Evolutionary conservation across 2,113 vertebrate genomes (phyloP).

Genomic region (Calidris pugnax): DNA sequence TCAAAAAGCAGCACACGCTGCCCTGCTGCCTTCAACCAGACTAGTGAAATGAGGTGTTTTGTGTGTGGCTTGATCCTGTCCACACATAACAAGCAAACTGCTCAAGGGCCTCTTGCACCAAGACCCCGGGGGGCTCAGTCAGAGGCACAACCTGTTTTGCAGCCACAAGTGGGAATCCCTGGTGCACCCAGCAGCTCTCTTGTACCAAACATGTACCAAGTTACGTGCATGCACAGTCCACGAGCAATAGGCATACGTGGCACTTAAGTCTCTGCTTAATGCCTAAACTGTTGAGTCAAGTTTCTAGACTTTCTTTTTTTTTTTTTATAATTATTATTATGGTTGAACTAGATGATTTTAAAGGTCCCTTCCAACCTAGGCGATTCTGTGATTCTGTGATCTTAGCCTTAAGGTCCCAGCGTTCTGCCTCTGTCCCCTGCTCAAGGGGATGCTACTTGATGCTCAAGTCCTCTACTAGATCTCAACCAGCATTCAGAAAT

Average conservation of each 20-base stretch:
- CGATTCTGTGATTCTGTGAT: no score
- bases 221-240: neutral
- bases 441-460: neutral
- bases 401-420: neutral
- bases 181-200: neutral
- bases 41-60: neutral
- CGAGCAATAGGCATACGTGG: rapidly evolving
- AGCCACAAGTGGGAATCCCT: neutral
- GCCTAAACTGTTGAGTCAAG: no score
- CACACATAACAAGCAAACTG: neutral
- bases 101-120: neutral
- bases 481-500: neutral
- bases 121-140: neutral
- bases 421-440: neutral
- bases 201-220: neutral
- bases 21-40: neutral
- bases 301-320: neutral
- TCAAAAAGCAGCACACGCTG: neutral
- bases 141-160: neutral
- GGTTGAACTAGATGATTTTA: no score
- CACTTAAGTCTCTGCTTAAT: no score
- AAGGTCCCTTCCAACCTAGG: no score
- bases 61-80: neutral
- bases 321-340: no score
- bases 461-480: neutral